Base-by-base conservation (phyloP, 2,797 vertebrate genomes). In the Oryzias sinensis region DNA sequence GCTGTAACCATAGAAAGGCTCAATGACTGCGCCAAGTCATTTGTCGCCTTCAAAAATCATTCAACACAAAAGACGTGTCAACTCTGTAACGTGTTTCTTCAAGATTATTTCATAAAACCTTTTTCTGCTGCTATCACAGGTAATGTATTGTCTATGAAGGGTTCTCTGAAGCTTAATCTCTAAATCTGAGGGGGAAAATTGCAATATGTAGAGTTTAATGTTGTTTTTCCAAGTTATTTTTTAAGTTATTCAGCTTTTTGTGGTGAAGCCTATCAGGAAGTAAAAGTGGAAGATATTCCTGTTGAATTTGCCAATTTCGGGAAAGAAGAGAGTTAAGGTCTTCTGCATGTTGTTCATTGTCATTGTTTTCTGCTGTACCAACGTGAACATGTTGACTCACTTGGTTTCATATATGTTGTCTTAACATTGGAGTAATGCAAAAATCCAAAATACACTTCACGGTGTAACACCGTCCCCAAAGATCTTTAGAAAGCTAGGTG, bases 401-500 rank as follows among this genome's bases (percentile, higher is more conserved):
- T 72, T 76, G 65, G 66, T 75, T 71, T 55, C 66, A 42, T 65
- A 79, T 59, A 62, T 68, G 22, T 83, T 80, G 80, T 80, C 49
- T 60, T 64, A 65, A 81, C 79, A 87, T 80, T 86, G 83, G 76
- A 83, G 75, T 79, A 18, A 82, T 68, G 77, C 75, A 84, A 69
- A 74, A 77, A 85, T 83, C 78, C 74, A 81, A 82, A 86, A 84
- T 87, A 76, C 80, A 77, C 80, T 62, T 68, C 17, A 41, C 57
- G 59, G 84, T 86, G 81, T 78, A 72, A 74, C 52, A 77, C 73
- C 72, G 55, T 51, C 69, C 85, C 87, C 83, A 88, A 86, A 88
- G 82, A 87, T 77, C 59, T 73, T 58, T 24, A 43, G 76, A 51
- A 53, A 70, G 58, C 68, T 67, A 69, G 69, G 49, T 50, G 48